Base-by-base conservation (phyloP, 2,797 vertebrate species). In the Telmatherina bonti region DNA sequence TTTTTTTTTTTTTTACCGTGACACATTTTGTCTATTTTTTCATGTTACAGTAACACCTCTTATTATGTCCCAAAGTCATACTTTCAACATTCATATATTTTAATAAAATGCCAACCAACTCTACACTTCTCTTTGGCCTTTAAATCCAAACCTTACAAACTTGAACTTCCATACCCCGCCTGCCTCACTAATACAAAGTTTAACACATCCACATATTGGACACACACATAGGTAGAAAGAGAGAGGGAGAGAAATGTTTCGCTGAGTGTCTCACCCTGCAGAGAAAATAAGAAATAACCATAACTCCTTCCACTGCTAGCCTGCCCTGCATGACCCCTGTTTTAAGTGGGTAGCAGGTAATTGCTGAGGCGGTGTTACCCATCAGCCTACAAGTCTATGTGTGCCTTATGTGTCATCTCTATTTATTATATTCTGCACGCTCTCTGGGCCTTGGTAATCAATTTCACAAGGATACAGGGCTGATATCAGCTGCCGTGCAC, bases 351-450 rank as follows among this genome's bases (percentile, higher is more conserved):
- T 90, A 91, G 91, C 90, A 91, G 93, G 92, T 95, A 95, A 95
- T 95, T 95, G 93, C 91, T 78, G 89, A 93, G 94, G 93, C 92
- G 86, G 91, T 93, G 91, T 93, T 92, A 90, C 91, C 91, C 89
- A 92, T 93, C 93, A 92, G 88, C 92, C 91, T 84, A 87, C 90
- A 90, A 90, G 91, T 91, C 90, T 83, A 88, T 83, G 87, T 93
- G 91, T 89, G 88, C 90, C 91, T 91, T 92, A 92, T 90, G 91
- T 94, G 93, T 96, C 95, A 96, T 96, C 95, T 93, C 94, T 95
- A 94, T 97, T 97, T 97, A 97, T 98, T 97, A 97, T 97, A 96
- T 96, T 96, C 94, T 95, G 88, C 93, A 93, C 94, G 83, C 95
- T 95, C 93, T 88, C 90, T 79, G 79, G 94, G 94, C 93, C 94